These are phyloP conservation scores for Lasioglossum pauxillum DNA, from an alignment of 2,888 invertebrate species.

Conservation along the genomic window DNA sequence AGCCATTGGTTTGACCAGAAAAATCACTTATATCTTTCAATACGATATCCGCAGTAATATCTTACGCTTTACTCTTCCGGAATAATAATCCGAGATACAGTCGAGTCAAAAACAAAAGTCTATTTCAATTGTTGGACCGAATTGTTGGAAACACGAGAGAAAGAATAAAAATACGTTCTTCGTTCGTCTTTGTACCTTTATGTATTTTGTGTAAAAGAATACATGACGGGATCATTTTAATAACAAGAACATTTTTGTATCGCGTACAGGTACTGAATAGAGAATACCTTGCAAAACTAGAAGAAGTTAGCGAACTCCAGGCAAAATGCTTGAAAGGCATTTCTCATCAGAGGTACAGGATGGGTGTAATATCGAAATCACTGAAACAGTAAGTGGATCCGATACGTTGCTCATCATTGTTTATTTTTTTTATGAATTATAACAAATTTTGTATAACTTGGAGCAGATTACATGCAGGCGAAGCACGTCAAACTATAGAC, in stretches of 20 bases:
- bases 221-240: background rate
- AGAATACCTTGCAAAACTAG: constrained; percentile 93
- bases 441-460: background rate
- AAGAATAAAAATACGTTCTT: background rate
- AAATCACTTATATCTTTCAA: background rate
- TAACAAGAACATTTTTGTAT: constrained; percentile 28
- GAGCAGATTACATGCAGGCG: constrained; percentile 77
- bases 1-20: background rate
- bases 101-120: background rate
- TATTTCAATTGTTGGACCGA: background rate
- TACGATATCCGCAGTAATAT: background rate
- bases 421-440: background rate
- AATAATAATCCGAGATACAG: background rate
- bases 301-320: constrained; percentile 93
- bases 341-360: constrained; percentile 95
- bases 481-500: constrained; percentile 86
- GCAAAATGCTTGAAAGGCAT: constrained; percentile 95
- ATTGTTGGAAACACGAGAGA: background rate
- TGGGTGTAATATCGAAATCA: constrained; percentile 91
- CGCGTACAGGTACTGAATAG: constrained; percentile 89
- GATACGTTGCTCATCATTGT: background rate
- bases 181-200: background rate
- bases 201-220: background rate
- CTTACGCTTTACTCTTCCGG: background rate
- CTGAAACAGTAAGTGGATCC: constrained; percentile 90